Base-by-base conservation (phyloP, 2,113 vertebrate species). In the Triplophysa dalaica region DNA sequence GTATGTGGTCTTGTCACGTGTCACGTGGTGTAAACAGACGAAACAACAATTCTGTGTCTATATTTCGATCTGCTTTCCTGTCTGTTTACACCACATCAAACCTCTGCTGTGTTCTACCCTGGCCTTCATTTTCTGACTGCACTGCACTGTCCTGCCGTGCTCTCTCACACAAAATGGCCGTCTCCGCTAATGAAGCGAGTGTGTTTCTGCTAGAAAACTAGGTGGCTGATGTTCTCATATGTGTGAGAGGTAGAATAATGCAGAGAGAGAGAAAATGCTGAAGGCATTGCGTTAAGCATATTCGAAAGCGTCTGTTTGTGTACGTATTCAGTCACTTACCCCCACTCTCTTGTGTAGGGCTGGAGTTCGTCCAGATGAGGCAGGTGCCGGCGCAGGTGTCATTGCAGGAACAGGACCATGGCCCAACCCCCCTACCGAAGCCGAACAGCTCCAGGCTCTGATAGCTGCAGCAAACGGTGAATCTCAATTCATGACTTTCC, bases 361-460 rank as follows among this genome's bases (percentile, higher is more conserved):
- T 50, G 87, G 89, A 75, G 89, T 87, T 86, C 90, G 90, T 89
- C 92, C 93, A 21, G 93, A 93, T 85, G 92, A 90, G 70, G 89
- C 91, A 64, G 79, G 66, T 65, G 60, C 77, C 26, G 68, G 72
- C 79, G 95, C 97, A 66, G 75, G 75, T 56, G 77, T 69, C 16
- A 70, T 85, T 52, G 83, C 78, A 86, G 97, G 98, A 93, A 96
- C 95, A n/a, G 97, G 97, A 89, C 96, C 96, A 48, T 98, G 97
- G 97, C 96, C 97, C 16, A 97, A 96, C 89, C 98, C 97, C 89
- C 97, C 98, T 72, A 97, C 98, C 82, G 97, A 99, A 84, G 98
- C 97, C 0, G 97, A 99, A 90, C 93, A 98, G 94, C 95, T 99
- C 85, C 97, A 99, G 86, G 97, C 95, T 78, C 94, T 99, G 92